These are phyloP conservation scores for Brotula barbata DNA, from an alignment of 2,797 vertebrate genomes.

Conservation along the genomic window DNA sequence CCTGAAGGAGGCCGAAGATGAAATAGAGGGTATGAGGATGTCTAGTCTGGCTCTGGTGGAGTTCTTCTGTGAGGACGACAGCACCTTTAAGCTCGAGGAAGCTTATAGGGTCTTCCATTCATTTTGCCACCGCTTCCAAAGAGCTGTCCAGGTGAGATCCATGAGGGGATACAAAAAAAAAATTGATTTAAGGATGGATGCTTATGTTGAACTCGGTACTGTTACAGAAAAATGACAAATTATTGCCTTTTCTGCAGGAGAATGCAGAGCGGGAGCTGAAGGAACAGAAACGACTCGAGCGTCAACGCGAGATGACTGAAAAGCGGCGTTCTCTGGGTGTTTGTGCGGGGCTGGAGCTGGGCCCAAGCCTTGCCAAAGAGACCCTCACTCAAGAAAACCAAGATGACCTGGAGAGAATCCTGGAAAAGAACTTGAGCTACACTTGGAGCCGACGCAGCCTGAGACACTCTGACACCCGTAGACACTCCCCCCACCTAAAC, in stretches of 20 bases:
- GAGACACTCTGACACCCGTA: conserved; percentile 63
- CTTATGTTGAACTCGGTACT: not conserved
- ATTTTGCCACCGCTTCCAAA: conserved; percentile 82
- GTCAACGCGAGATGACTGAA: conserved; percentile 76
- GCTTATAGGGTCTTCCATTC: conserved; percentile 79
- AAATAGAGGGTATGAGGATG: conserved; percentile 79
- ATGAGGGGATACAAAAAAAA: not conserved
- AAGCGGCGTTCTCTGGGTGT: conserved; percentile 80
- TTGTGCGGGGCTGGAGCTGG: conserved; percentile 71
- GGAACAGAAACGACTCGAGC: conserved; percentile 79
- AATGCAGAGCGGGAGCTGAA: conserved; percentile 81
- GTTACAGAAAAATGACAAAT: not conserved
- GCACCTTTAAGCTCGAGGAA: conserved; percentile 81
- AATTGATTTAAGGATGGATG: not conserved
- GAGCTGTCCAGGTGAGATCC: conserved; percentile 77
- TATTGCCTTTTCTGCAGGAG: conserved; percentile 70
- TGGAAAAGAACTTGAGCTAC: conserved; percentile 79
- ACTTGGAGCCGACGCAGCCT: conserved; percentile 76
- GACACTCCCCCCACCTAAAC: conserved; percentile 56
- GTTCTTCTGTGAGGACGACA: conserved; percentile 85
- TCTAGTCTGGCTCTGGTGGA: conserved; percentile 81
- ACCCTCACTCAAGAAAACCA: conserved; percentile 57
- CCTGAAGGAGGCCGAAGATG: conserved; percentile 77
- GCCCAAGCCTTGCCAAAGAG: conserved; percentile 58
- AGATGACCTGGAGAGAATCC: conserved; percentile 80